Percentiles rank a stretch among this genome's conserved stretches.
phyloP scores from a whole-genome alignment of 2,113 vertebrate genomes.

The Morone chrysops region DNA sequence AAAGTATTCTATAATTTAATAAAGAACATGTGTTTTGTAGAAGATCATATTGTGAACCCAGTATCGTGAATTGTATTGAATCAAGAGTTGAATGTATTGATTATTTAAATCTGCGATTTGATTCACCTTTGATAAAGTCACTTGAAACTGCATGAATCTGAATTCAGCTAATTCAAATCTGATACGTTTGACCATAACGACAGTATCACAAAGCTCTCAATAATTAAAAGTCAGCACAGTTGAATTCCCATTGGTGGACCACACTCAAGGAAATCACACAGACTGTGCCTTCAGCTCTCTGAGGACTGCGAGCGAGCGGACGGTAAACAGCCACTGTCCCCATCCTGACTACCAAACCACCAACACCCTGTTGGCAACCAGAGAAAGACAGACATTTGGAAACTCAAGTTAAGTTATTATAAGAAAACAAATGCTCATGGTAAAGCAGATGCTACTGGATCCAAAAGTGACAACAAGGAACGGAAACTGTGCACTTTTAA shows the following conservation, averaged over 20 bases:
- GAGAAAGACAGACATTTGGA: slow-evolving; percentile 14
- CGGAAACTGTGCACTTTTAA: background rate
- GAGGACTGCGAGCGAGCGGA: background rate
- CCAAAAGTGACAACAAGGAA: background rate
- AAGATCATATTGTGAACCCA: no score
- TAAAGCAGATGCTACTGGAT: no score
- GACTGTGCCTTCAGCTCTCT: slow-evolving; percentile 28
- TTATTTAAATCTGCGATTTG: no score
- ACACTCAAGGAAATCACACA: slow-evolving; percentile 45
- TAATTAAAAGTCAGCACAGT: slow-evolving; percentile 47
- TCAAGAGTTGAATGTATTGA: no score
- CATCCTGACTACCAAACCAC: slow-evolving; percentile 62
- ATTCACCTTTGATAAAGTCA: no score
- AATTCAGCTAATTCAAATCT: background rate
- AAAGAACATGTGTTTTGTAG: no score
- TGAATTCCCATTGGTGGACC: slow-evolving; percentile 15
- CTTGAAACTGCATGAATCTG: background rate
- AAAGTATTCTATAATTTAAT: no score
- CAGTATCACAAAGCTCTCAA: background rate
- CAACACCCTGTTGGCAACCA: slow-evolving; percentile 27
- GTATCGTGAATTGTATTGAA: no score
- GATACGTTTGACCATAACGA: background rate
- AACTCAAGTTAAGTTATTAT: background rate
- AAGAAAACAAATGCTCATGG: no score
- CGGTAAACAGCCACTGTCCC: slow-evolving; percentile 67